Evolutionary conservation across 2,113 vertebrate species (phyloP).

Genomic region (Noturus placidus): DNA sequence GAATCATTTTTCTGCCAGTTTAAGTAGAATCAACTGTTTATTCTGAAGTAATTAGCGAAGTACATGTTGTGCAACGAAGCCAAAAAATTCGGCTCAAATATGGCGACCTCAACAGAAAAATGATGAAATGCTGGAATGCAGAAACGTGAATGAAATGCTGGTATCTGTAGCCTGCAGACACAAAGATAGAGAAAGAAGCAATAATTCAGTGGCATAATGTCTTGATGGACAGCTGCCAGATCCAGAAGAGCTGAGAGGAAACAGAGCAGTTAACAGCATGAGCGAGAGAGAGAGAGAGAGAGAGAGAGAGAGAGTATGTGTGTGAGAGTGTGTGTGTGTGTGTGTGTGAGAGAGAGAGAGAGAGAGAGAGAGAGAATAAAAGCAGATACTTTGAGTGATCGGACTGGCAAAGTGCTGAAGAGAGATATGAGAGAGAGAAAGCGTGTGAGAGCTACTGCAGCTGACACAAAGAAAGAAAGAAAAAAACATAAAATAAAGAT

Average conservation of each 20-base stretch:
- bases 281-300: not conserved
- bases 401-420: not conserved
- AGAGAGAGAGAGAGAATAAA: not conserved
- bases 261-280: not conserved
- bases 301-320: not conserved
- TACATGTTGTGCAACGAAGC: not conserved
- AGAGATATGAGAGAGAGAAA: not conserved
- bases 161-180: not conserved
- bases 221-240: not conserved
- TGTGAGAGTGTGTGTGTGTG: too few species aligned
- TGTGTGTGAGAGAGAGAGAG: not conserved
- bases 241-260: not conserved
- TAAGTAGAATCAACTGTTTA: not conserved
- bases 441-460: not conserved
- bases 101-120: not conserved
- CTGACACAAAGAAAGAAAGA: not conserved
- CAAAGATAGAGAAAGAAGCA: not conserved
- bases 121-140: too few species aligned
- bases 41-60: not conserved
- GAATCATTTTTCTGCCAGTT: not conserved
- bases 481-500: not conserved
- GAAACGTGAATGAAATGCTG: not conserved
- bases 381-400: constrained; percentile 10
- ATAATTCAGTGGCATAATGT: not conserved
- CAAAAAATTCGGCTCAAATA: not conserved